phyloP scores from a whole-genome alignment of 1,140 invertebrate genomes.

The Eueides isabella region DNA sequence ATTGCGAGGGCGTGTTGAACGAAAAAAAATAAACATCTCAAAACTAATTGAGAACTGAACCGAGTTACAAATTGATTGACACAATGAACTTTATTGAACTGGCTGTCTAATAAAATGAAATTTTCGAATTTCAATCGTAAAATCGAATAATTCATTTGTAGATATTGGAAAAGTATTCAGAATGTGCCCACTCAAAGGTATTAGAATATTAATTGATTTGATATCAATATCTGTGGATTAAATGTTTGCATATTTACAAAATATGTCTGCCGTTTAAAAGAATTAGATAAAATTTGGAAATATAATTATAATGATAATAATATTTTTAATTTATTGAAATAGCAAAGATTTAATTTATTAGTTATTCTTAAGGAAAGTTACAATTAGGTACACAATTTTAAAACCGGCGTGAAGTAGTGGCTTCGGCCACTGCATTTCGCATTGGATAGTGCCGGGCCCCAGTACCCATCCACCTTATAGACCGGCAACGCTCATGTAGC shows the following conservation, averaged over 20 bases:
- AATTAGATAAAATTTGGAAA: neutral
- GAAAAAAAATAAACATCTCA: conserved; percentile 31
- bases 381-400: too few species aligned
- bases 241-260: neutral
- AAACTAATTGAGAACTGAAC: conserved; percentile 35
- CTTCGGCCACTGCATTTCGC: too few species aligned
- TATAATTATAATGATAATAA: too few species aligned
- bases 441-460: too few species aligned
- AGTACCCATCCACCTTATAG: too few species aligned
- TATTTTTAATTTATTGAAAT: too few species aligned
- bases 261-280: neutral
- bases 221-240: neutral
- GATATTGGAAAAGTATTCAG: neutral
- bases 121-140: neutral
- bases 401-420: too few species aligned
- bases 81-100: conserved; percentile 20
- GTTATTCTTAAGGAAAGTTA: too few species aligned
- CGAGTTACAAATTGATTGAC: conserved; percentile 27
- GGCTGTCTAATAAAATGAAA: conserved; percentile 14
- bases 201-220: neutral
- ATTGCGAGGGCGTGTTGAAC: conserved; percentile 30
- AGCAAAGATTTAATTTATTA: too few species aligned
- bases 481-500: too few species aligned
- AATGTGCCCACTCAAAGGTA: neutral
- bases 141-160: neutral